Evolutionary conservation across 2,888 invertebrate species (phyloP).

Genomic region (Callyntrura guangdongensis): DNA sequence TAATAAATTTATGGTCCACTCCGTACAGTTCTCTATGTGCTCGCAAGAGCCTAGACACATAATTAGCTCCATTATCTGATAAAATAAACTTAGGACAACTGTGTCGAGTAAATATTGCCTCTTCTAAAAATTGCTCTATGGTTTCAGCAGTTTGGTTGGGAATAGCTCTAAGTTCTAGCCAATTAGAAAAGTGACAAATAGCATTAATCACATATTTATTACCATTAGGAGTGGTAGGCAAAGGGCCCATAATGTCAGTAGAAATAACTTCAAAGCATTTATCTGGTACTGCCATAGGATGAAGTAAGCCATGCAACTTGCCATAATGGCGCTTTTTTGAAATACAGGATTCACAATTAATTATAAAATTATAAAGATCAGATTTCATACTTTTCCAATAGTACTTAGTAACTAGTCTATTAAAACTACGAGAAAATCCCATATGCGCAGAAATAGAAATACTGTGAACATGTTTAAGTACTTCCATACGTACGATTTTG

Average conservation of each 20-base stretch:
- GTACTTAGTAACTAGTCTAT: neutral
- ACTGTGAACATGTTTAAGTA: too few relatives aligned
- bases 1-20: neutral
- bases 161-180: constrained; percentile 2
- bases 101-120: neutral
- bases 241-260: constrained; percentile 1
- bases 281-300: neutral
- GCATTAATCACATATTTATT: neutral
- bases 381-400: neutral
- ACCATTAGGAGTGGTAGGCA: neutral
- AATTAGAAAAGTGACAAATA: neutral
- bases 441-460: too few relatives aligned
- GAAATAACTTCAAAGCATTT: neutral
- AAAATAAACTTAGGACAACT: neutral
- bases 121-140: neutral
- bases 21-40: neutral
- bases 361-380: neutral
- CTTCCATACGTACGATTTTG: too few relatives aligned
- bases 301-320: neutral
- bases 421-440: neutral
- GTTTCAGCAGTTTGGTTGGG: neutral
- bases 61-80: neutral
- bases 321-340: neutral
- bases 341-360: neutral
- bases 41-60: too few relatives aligned